Conservation (phyloP, 1,140 invertebrate species). For the Diuraphis noxia region DNA sequence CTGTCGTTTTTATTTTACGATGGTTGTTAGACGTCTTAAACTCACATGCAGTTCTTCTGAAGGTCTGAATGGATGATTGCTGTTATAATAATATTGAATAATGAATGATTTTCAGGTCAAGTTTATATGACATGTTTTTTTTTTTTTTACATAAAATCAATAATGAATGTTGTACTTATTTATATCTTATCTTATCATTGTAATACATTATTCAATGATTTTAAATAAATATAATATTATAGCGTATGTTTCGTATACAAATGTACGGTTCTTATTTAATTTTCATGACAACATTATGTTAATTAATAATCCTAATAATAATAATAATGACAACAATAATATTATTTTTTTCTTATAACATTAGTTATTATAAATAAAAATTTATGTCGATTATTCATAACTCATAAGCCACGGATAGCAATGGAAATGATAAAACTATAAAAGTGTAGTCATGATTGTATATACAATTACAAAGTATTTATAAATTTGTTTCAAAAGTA, state of each 20-base stretch:
- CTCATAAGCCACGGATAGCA: not conserved
- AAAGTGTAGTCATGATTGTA: not conserved
- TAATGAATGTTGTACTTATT: not conserved
- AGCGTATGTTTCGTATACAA: not conserved
- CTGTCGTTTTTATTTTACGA: too few relatives aligned
- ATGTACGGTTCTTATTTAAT: not conserved
- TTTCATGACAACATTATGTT: not conserved
- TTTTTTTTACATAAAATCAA: not conserved
- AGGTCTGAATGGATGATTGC: too few relatives aligned
- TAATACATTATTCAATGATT: not conserved
- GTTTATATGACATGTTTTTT: not conserved
- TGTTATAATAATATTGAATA: not conserved
- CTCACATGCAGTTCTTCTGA: too few relatives aligned
- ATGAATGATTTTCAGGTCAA: not conserved
- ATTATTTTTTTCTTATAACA: not conserved
- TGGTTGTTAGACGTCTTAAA: too few relatives aligned
- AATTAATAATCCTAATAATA: not conserved
- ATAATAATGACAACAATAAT: not conserved
- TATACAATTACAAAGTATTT: not conserved
- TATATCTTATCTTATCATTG: too few relatives aligned
- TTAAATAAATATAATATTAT: not conserved
- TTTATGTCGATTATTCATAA: not conserved
- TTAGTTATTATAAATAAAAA: not conserved
- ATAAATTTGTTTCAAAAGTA: not conserved
- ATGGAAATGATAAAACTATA: not conserved